Percentiles rank a stretch among this genome's conserved stretches.
Evolutionary conservation across 2,888 invertebrate genomes (phyloP).

Genomic region (Drosophila hamatofila): DNA sequence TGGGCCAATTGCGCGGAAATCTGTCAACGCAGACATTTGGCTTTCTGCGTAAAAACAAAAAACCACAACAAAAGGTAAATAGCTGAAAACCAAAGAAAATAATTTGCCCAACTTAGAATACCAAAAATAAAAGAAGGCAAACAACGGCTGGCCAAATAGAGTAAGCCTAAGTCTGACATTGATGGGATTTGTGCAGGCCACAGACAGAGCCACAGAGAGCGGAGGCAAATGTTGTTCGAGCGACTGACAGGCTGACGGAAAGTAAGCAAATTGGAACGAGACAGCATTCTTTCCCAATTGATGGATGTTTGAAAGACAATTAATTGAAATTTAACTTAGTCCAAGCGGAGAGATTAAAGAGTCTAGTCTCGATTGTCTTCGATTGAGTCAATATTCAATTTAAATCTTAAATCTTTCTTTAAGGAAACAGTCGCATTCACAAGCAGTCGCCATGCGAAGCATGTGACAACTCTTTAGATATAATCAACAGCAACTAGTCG

Average conservation of each 20-base stretch:
- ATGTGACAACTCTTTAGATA: slow-evolving; percentile 5
- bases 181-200: slow-evolving; percentile 63
- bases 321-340: slow-evolving; percentile 48
- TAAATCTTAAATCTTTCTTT: neutral
- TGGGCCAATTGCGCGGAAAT: slow-evolving; percentile 71
- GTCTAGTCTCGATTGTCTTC: neutral
- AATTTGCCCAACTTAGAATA: slow-evolving; percentile 45
- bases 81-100: slow-evolving; percentile 29
- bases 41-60: slow-evolving; percentile 23
- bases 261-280: slow-evolving; percentile 21
- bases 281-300: slow-evolving; percentile 9
- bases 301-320: slow-evolving; percentile 28
- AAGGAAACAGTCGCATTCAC: slow-evolving; percentile 11
- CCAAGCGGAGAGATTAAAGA: slow-evolving; percentile 15
- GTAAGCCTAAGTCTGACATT: slow-evolving; percentile 65
- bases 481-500: slow-evolving; percentile 14
- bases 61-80: slow-evolving; percentile 51
- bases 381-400: neutral
- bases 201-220: slow-evolving; percentile 8
- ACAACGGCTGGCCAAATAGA: slow-evolving; percentile 24
- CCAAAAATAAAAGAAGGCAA: slow-evolving; percentile 18
- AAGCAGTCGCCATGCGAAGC: slow-evolving; percentile 16
- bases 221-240: slow-evolving; percentile 33
- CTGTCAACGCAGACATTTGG: slow-evolving; percentile 49
- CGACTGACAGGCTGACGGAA: slow-evolving; percentile 38